Percentiles rank a stretch among this genome's conserved stretches.
phyloP scores from a whole-genome alignment of 1,140 invertebrate genomes.

The Drosophila watanabei region DNA sequence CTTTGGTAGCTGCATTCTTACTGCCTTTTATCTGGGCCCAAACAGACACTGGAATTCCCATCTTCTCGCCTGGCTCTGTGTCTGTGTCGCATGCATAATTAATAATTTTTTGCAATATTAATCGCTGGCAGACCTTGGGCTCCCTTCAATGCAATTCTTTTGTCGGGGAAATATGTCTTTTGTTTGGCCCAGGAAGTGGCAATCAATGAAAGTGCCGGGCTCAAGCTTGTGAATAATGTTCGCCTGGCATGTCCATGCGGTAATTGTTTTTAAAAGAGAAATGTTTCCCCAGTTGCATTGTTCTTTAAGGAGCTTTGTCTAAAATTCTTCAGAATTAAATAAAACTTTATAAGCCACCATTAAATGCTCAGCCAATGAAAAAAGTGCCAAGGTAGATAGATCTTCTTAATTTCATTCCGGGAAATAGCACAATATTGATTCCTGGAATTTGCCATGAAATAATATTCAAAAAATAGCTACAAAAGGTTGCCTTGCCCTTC shows the following conservation, averaged over 20 bases:
- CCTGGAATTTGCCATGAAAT: slow-evolving; percentile 4
- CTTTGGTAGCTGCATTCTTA: slow-evolving; percentile 32
- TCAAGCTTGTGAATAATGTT: slow-evolving; percentile 10
- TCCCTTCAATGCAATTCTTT: slow-evolving; percentile 50
- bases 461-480: not conserved
- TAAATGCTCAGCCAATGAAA: not conserved
- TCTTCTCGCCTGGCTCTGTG: slow-evolving; percentile 2
- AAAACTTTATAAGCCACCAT: not conserved
- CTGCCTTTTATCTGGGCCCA: slow-evolving; percentile 37
- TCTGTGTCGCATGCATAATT: slow-evolving; percentile 61
- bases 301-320: not conserved
- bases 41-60: slow-evolving; percentile 28
- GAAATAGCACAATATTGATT: slow-evolving; percentile 19
- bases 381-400: not conserved
- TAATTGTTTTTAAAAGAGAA: slow-evolving; percentile 31
- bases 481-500: not conserved
- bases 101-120: slow-evolving; percentile 57
- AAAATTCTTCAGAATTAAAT: slow-evolving; percentile 1
- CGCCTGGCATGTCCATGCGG: not conserved
- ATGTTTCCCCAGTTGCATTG: not conserved
- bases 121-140: slow-evolving; percentile 4
- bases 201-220: slow-evolving; percentile 51
- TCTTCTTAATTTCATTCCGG: slow-evolving; percentile 3
- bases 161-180: slow-evolving; percentile 60
- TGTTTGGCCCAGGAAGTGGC: slow-evolving; percentile 39